These are phyloP conservation scores for Eumaeus atala DNA, from an alignment of 1,140 invertebrate genomes.

Conservation along the genomic window DNA sequence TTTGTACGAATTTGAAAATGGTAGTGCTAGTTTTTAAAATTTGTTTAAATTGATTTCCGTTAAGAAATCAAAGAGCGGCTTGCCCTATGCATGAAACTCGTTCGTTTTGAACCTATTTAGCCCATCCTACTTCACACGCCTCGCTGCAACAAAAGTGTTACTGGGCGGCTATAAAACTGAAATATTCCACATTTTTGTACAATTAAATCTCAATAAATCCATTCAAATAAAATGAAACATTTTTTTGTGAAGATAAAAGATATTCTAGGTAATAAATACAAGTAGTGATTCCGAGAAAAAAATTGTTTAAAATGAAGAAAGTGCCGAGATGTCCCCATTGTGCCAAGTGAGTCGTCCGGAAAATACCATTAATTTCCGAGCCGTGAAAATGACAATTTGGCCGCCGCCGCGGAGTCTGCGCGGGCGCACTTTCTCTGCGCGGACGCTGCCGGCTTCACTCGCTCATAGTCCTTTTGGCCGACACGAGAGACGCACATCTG, in stretches of 20 bases:
- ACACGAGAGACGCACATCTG: constrained; percentile 48
- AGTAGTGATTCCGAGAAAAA: neutral
- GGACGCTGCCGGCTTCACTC: constrained; percentile 33
- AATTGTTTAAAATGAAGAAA: constrained; percentile 23
- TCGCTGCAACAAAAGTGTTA: neutral
- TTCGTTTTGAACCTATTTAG: no score
- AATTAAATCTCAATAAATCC: constrained; percentile 1
- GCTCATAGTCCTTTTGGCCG: constrained; percentile 46
- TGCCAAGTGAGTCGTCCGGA: constrained; percentile 47
- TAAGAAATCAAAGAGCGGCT: no score
- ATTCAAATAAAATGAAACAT: neutral
- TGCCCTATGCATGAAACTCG: no score
- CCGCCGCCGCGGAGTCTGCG: constrained; percentile 68
- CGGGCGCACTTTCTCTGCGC: constrained; percentile 66
- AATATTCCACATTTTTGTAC: neutral
- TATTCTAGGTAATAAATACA: constrained; percentile 13
- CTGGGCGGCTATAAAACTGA: neutral
- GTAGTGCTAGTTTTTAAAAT: no score
- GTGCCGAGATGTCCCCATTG: constrained; percentile 34
- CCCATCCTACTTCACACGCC: neutral
- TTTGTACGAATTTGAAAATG: no score
- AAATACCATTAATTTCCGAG: constrained; percentile 63
- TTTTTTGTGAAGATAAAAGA: neutral
- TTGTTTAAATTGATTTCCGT: no score
- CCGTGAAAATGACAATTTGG: constrained; percentile 67